Base-by-base conservation (phyloP, 2,113 vertebrate genomes). In the Alaudala cheleensis region DNA sequence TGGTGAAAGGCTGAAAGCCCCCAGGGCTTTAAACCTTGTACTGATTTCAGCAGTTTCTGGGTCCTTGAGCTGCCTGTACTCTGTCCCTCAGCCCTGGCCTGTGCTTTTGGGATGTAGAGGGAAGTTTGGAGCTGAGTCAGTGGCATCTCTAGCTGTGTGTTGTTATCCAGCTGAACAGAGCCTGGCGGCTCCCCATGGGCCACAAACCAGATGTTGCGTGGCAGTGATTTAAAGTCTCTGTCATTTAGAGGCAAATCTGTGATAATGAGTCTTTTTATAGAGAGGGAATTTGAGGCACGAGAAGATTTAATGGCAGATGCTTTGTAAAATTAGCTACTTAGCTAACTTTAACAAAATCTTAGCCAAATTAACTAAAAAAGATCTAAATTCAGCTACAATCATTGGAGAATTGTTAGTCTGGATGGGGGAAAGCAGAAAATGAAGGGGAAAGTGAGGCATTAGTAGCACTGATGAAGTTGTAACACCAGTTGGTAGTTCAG, bases 191-290 rank as follows among this genome's bases (percentile, higher is more conserved):
- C 53, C 66, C 42, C 0, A 0, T 21, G 74, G 79, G 58, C 64
- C 4, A 4, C 79, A 66, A 80, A 89, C 51, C 93, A 94, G 91
- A 71, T 97, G 88, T 83, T 16, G 17, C 54, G 54, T 86, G 84
- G 69, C 85, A 88, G 64, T 77, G 94, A 92, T 96, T 86, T 90
- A 93, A 90, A 88, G 72, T 81, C 77, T 79, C 71, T 17, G 26
- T 95, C 72, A 80, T 94, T 86, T 71, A 61, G 58, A 89, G 60
- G 93, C 56, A 92, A 93, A 88, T 71, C 9, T 37, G 66, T 54
- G 88, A 72, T 95, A 88, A 95, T 79, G 60, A 76, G 79, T 57
- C 65, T 72, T 81, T 88, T 84, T 84, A 89, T 78, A 93, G 93
- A 74, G 1, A 3, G 28, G 34, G 77, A 93, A 65, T 95, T 87